Evolutionary conservation across 2,113 vertebrate genomes (phyloP).

Genomic region (Microcebus lehilahytsara): DNA sequence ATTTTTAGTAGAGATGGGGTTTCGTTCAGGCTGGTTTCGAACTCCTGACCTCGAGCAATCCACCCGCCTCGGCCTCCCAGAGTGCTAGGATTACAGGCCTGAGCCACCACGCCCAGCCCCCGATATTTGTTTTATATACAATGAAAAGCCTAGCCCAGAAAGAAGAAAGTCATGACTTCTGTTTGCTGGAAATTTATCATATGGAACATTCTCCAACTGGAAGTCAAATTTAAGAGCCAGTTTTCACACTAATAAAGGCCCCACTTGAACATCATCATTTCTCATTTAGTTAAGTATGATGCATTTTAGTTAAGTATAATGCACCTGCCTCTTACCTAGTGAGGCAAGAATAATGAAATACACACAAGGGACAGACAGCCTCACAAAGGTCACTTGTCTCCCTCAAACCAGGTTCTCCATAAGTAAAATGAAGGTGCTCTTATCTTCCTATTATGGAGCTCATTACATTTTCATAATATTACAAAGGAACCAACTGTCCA

Average conservation of each 20-base stretch:
- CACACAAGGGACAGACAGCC: not conserved
- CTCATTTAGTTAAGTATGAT: not conserved
- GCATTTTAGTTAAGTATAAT: not conserved
- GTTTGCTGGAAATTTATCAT: not conserved
- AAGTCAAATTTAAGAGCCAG: not conserved
- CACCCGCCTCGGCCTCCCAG: no score
- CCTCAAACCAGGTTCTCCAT: not conserved
- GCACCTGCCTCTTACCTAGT: not conserved
- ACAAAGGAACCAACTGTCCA: not conserved
- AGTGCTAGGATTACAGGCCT: no score
- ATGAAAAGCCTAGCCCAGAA: constrained; percentile 12
- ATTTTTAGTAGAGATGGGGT: no score
- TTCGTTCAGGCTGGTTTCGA: no score
- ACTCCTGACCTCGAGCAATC: no score
- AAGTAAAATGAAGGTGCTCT: not conserved
- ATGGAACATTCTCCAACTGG: not conserved
- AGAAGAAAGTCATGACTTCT: not conserved
- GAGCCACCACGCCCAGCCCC: no score
- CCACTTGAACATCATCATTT: not conserved
- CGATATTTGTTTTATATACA: not conserved
- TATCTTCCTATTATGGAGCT: not conserved
- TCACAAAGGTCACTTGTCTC: not conserved
- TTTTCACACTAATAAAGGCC: not conserved
- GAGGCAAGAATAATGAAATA: constrained; percentile 7
- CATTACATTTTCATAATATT: not conserved